A percentile compares a stretch with the other conserved stretches of the same genome.
Conservation (phyloP, 2,888 invertebrate genomes). For the Agelastica alni region DNA sequence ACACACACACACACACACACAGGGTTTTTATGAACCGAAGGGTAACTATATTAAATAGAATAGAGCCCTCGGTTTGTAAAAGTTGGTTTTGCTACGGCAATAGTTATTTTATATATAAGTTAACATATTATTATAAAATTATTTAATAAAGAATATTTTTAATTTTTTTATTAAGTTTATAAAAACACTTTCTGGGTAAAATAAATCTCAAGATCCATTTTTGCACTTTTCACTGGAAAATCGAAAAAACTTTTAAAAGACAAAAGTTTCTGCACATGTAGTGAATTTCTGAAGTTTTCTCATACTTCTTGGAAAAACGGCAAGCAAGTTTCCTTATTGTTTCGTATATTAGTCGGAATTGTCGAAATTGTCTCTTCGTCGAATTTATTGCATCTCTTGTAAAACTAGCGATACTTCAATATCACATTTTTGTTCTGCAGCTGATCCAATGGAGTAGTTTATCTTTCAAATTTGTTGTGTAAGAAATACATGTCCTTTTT, state of each 20-base stretch:
- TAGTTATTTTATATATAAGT: too few relatives aligned
- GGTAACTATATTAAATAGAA: too few relatives aligned
- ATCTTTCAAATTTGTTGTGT: conserved; percentile 9
- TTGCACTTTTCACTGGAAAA: conserved; percentile 16
- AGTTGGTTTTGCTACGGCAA: too few relatives aligned
- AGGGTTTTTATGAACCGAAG: too few relatives aligned
- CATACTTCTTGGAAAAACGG: conserved; percentile 35
- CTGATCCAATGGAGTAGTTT: conserved; percentile 19
- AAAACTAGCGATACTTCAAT: conserved; percentile 14
- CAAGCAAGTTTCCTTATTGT: conserved; percentile 41
- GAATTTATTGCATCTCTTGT: conserved; percentile 30
- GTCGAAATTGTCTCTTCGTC: conserved; percentile 30
- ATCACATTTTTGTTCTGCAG: conserved; percentile 20
- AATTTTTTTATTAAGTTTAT: too few relatives aligned
- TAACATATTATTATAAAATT: too few relatives aligned
- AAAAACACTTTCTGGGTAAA: too few relatives aligned
- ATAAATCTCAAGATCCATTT: too few relatives aligned
- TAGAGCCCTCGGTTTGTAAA: too few relatives aligned
- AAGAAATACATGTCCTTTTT: not conserved
- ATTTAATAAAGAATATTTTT: too few relatives aligned
- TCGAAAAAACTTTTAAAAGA: conserved; percentile 36
- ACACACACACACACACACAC: too few relatives aligned
- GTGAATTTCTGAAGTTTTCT: conserved; percentile 37
- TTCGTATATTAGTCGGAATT: conserved; percentile 40
- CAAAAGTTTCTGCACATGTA: conserved; percentile 43